Conservation (phyloP, 2,797 vertebrate genomes). For the Artibeus lituratus region DNA sequence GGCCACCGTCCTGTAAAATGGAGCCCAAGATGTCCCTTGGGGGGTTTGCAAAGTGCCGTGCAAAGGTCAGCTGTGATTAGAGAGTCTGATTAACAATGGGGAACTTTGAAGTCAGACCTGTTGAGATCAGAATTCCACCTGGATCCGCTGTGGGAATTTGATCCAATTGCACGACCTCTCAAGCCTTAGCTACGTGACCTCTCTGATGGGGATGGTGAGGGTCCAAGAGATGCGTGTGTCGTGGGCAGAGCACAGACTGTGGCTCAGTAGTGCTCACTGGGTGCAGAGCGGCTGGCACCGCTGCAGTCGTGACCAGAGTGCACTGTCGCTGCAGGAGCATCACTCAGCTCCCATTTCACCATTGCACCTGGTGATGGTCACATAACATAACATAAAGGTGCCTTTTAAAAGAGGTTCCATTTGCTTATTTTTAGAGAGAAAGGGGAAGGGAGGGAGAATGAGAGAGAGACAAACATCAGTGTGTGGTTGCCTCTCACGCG, state of each 20-base stretch:
- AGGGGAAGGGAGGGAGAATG: background rate
- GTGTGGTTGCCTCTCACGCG: too few species aligned
- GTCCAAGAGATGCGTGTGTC: background rate
- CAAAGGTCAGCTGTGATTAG: background rate
- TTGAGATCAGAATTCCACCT: background rate
- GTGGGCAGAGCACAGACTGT: background rate
- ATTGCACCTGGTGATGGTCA: background rate
- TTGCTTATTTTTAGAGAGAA: background rate
- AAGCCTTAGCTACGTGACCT: background rate
- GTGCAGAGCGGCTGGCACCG: background rate
- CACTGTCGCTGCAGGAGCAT: too few species aligned
- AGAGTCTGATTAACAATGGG: background rate
- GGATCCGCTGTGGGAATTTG: background rate
- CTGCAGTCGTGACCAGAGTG: background rate
- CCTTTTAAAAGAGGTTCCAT: background rate
- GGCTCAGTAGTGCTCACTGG: background rate
- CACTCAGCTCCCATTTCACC: background rate
- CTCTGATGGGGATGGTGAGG: background rate
- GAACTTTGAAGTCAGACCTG: background rate
- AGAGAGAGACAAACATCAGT: too few species aligned
- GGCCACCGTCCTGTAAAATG: background rate
- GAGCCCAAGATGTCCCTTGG: background rate
- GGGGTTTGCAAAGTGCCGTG: background rate
- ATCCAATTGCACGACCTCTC: background rate
- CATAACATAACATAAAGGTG: background rate